Evolutionary conservation across 2,113 vertebrate species (phyloP), one percentile per base, ranked within the genome.

Genomic region (Rallus limicola): DNA sequence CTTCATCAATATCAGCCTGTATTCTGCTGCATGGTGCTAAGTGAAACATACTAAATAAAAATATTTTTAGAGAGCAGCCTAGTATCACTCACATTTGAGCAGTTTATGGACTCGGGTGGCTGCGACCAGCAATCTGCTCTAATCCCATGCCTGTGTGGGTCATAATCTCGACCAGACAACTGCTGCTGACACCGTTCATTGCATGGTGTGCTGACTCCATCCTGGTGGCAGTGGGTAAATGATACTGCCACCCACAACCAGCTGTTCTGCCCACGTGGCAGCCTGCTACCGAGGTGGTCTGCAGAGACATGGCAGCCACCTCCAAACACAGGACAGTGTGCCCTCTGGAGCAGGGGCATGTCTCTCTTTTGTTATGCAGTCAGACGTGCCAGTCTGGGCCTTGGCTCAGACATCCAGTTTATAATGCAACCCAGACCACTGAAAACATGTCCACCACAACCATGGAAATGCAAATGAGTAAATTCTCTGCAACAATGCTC

Each of bases 221-320:
- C 52, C 79, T 5, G 2, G 92, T 81, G 79, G 88, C 90, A 93
- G 90, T 81, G 86, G 26, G 86, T 92, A 97, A 96, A 31, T 33
- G 74, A 95, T 96, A 96, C 80, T 40, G 53, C 95, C 95, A 94
- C 95, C 95, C 93, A 96, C 95, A 90, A 69, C 80, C 95, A 97
- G 92, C 96, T 97, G 95, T 96, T 93, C 90, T 94, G 94, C 90
- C 86, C 95, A 84, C 31, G 0, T 88, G 90, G 82, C 80, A 81
- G 72, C 38, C 34, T 68, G 64, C 38, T 53, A 6, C 68, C 0
- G 5, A 42, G 13, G 72, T 38, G 10, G 67, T 26, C 82, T 83
- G 59, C 10, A 60, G 56, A 62, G 86, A 58, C 34, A 67, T 7
- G 28, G 58, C 50, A 92, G 65, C 70, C 91, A 88, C 80, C 76